Base-by-base conservation (phyloP, 2,113 vertebrate species). In the Nipponia nippon region DNA sequence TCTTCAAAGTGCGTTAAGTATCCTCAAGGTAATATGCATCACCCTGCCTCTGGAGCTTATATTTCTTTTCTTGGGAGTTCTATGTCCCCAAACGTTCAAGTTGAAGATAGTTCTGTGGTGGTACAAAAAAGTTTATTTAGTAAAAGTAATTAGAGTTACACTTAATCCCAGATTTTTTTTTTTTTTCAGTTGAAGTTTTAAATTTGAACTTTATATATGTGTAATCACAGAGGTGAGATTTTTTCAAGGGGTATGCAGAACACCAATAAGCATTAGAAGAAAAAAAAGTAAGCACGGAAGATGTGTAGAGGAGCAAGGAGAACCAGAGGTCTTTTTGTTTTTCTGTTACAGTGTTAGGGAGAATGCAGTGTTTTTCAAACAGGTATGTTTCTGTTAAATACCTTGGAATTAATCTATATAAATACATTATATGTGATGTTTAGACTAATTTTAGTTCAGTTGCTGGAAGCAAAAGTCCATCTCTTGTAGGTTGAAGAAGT, bases 31-130 rank as follows among this genome's bases (percentile, higher is more conserved):
- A 56, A 22, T 19, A 17, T 0, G 14, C 19, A 6, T 29, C 14
- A 2, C 8, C 2, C 19, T 2, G 0, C 32, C 36, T 76, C 14
- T 21, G 38, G 3, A 61, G 34, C 11, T 49, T 40, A 20, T 0
- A 0, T 71, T 84, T 62, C 3, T 58, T 78, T 89, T 73, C 19
- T 12, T 62, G 25, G 11, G 15, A 30, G 3, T 32, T 49, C 16
- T 17, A 7, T 23, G 26, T 8, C 36, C 5, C 19, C 2, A 6
- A 30, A 80, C 7, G 5, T 75, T 50, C 5, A 18, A 20, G 38
- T 67, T 86, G 36, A 85, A 63, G 11, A 6, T 27, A 17, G 13
- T 87, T 53, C 7, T 53, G 2, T 47, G 34, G 3, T 40, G 9
- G 2, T 16, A 23, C 17, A 19, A 52, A n/a, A n/a, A 63, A 16